Base-by-base conservation (phyloP, 2,113 vertebrate species). In the Heterochromis multidens region DNA sequence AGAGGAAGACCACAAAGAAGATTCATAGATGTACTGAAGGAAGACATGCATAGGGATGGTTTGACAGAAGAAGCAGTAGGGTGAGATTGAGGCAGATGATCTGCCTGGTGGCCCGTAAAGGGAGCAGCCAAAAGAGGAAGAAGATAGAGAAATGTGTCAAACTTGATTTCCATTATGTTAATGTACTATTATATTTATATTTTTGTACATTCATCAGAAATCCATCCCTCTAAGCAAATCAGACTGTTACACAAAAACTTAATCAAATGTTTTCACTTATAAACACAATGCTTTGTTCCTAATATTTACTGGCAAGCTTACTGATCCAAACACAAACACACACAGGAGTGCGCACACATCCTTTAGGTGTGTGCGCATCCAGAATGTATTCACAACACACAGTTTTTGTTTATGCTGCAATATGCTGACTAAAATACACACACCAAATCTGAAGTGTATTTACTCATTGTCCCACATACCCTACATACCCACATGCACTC, bases 341-440 rank as follows among this genome's bases (percentile, higher is more conserved):
- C 27, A 56, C n/a, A 46, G 57, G 76, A 23, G 67, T 13, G 5
- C 17, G 7, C 31, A 40, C 43, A 61, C 57, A 33, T 62, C 79
- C 76, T 49, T 61, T 35, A 25, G 25, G 27, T 79, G 77, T 85
- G 84, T 86, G 63, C 59, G n/a, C 62, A 81, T 81, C 77, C 81
- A 87, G 29, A 83, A 84, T 82, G 72, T 61, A 84, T 80, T 79
- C 56, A 82, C 59, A 23, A 59, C 35, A 59, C 63, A 82, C 46
- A 65, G 76, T 61, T 80, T 86, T 86, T 84, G 87, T 89, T 88
- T 88, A 62, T 81, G 54, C 60, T 65, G 80, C 49, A 93, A 88
- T 85, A 80, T 80, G 90, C 79, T 88, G 90, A 62, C 70, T n/a
- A 37, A 77, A 67, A 23, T 13, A 35, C 59, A 80, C 79, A 63